A percentile compares a stretch with the other conserved stretches of the same genome.
Evolutionary conservation across 37 sponge, comb jelly and placozoan species (phyloP).

Genomic region (Ianthella basta): DNA sequence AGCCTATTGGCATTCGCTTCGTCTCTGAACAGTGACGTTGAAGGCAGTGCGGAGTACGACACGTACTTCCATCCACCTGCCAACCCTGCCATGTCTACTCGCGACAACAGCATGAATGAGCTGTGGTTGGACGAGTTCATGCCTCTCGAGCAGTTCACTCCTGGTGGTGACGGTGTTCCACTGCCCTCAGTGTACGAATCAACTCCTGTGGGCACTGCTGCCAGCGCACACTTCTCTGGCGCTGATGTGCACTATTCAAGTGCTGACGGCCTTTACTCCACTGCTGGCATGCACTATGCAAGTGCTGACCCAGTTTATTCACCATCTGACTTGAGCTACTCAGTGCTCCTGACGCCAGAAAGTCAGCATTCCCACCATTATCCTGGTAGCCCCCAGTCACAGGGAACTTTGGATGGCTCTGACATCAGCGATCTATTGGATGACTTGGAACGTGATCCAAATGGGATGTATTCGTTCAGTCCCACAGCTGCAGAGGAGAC

Average conservation of each 20-base stretch:
- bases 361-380: not conserved
- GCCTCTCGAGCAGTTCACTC: not conserved
- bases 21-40: slow-evolving; percentile 14
- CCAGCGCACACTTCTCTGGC: no score
- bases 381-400: slow-evolving; percentile 9
- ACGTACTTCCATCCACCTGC: no score
- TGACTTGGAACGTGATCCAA: not conserved
- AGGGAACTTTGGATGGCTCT: not conserved
- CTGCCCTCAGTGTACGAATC: no score
- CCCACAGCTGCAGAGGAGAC: not conserved
- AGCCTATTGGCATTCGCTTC: not conserved
- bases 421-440: slow-evolving; percentile 18
- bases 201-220: no score
- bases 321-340: not conserved
- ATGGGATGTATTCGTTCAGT: not conserved
- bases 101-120: not conserved
- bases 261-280: no score
- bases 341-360: not conserved
- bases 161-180: no score
- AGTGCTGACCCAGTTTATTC: no score
- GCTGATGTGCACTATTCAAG: no score
- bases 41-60: not conserved
- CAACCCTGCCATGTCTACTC: not conserved
- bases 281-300: no score
- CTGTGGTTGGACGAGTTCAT: slow-evolving; percentile 3